Evolutionary conservation across 2,888 invertebrate genomes (phyloP), one percentile per base, ranked within the genome.

Genomic region (Drosophila antonietae): DNA sequence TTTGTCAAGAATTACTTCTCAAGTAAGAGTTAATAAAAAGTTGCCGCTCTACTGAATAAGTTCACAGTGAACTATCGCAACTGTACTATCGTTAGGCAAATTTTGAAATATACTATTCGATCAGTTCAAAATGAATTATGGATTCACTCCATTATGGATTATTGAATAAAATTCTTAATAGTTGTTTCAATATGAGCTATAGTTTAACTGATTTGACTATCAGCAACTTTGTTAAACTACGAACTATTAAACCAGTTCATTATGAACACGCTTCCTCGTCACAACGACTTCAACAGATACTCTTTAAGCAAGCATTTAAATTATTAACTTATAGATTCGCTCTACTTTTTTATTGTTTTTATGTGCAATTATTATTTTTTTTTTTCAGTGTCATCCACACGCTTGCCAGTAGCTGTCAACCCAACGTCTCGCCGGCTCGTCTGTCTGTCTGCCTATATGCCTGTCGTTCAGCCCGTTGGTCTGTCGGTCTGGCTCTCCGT

Each of bases 341-440:
- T 33, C 31, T 33, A 49, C 7, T 18, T 44, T 35, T 28, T 33
- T 37, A 37, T 46, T n/a, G 35, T 28, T 37, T 35, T 8, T 41
- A 58, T 7, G 6, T 10, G 23, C 12, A n/a, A 46, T 33, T 18
- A 43, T 33, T 14, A 8, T 56, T 77, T 73, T 39, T 39, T 39
- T 37, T 80, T 57, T 47, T 47, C 75, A 78, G 74, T 76, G 78
- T 73, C 60, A 44, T 61, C 37, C 51, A 35, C 60, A 31, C 53
- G 41, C 39, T 56, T 68, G 58, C 56, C 67, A 68, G 78, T 71
- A 73, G 73, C 67, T 72, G 71, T 68, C 71, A 63, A 39, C 33
- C 53, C 47, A 73, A 44, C 41, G 67, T 80, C 66, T 77, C 66
- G 61, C 55, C 57, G 59, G n/a, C 58, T 37, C 49, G 61, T 49